Base-by-base conservation (phyloP, 2,113 vertebrate species). In the Thunnus maccoyii region DNA sequence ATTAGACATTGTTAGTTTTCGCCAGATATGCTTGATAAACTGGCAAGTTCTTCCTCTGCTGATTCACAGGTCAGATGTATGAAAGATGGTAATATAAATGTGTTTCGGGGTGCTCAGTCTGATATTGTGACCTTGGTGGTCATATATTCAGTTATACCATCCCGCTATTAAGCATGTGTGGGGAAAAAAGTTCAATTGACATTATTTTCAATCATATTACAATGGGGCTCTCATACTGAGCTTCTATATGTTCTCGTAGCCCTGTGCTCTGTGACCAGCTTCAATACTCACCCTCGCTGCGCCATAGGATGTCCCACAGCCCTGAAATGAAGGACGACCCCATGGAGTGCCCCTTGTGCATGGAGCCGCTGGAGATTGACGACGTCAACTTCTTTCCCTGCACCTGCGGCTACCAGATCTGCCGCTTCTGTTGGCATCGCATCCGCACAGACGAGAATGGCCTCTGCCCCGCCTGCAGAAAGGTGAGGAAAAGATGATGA, bases 311-410 rank as follows among this genome's bases (percentile, higher is more conserved):
- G 98, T 99, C 98, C 97, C 96, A 97, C 95, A 99, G 98, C 96
- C 98, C 98, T 83, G 98, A 99, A 80, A 95, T 95, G 87, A 99
- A 98, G 94, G 98, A 99, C 94, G 98, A 99, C 94, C 96, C 97
- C 92, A 98, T 99, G 96, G 98, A 99, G 96, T 99, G 98, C 93
- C 98, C 98, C 84, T 96, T 99, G 94, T 99, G 98, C 95, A 99
- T 99, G 98, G 98, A 99, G 85, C 98, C 98, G 25, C 94, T 99
- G 93, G 98, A 99, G 93, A 99, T 99, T 72, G 98, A 99, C 83
- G 98, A 99, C 83, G 97, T 99, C 95, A 99, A 99, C 95, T 99
- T 99, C 92, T 99, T 99, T 91, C 98, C 98, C 89, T 99, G 98
- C 95, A 99, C 98, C 91, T 99, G 98, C 90, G 98, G 98, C 93